These are phyloP conservation scores for Peromyscus attwateri DNA, from an alignment of 2,797 vertebrate genomes.

Conservation along the genomic window DNA sequence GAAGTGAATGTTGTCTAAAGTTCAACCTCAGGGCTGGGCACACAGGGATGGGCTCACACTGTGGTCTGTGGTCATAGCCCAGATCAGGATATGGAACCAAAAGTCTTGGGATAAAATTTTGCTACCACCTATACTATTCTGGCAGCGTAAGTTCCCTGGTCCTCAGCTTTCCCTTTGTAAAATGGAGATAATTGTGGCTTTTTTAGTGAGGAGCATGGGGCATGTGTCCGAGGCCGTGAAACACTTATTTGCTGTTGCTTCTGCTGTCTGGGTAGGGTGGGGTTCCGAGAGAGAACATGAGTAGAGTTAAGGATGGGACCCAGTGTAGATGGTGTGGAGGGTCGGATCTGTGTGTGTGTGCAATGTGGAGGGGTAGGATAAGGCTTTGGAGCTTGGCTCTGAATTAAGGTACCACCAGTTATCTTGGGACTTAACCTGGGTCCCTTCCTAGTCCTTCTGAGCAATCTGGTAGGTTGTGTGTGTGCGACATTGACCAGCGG, in stretches of 20 bases:
- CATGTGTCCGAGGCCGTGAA: rapidly evolving
- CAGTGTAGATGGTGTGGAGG: not conserved
- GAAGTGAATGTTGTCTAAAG: not conserved
- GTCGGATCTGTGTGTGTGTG: not conserved
- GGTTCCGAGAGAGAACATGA: not conserved
- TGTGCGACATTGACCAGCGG: too few relatives aligned
- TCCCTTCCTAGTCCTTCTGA: not conserved
- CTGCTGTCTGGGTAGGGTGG: not conserved
- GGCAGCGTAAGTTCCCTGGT: not conserved
- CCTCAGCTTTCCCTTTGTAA: slow-evolving; percentile 33
- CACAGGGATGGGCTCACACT: not conserved
- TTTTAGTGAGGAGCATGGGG: not conserved
- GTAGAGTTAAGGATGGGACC: not conserved
- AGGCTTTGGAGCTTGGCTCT: not conserved
- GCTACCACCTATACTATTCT: not conserved
- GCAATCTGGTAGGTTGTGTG: not conserved
- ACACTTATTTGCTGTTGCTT: not conserved
- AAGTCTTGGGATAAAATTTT: not conserved
- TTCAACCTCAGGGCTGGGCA: not conserved
- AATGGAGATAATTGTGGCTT: not conserved
- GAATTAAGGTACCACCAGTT: not conserved
- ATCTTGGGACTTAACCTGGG: not conserved
- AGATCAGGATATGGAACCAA: not conserved
- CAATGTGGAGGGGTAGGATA: not conserved
- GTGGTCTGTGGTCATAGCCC: not conserved